Percentiles rank a stretch among this genome's conserved stretches.
These are phyloP conservation scores for Metallyticus violacea DNA, from an alignment of 2,888 invertebrate genomes.

Conservation along the genomic window DNA sequence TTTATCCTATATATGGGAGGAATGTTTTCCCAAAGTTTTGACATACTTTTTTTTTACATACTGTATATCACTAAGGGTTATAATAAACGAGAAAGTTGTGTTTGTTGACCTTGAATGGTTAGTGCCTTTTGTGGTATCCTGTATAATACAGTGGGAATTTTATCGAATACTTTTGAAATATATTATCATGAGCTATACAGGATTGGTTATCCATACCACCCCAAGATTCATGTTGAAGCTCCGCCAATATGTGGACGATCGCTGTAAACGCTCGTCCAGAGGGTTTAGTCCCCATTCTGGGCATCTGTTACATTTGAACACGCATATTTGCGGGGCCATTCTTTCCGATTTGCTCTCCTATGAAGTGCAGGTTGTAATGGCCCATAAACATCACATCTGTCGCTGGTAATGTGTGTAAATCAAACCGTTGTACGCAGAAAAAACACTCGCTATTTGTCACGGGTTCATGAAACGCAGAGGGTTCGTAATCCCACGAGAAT, in stretches of 20 bases:
- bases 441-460: not conserved
- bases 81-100: too few relatives aligned
- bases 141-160: too few relatives aligned
- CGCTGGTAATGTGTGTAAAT: not conserved
- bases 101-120: too few relatives aligned
- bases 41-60: too few relatives aligned
- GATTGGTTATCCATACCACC: too few relatives aligned
- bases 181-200: too few relatives aligned
- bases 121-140: too few relatives aligned
- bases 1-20: too few relatives aligned
- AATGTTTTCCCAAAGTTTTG: too few relatives aligned
- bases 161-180: too few relatives aligned
- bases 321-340: not conserved
- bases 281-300: not conserved
- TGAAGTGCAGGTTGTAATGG: not conserved
- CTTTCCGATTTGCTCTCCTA: not conserved
- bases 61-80: too few relatives aligned
- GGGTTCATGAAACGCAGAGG: not conserved
- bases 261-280: not conserved
- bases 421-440: not conserved
- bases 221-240: not conserved
- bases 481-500: not conserved
- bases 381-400: not conserved
- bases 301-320: not conserved
- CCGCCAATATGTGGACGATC: not conserved